Conservation (phyloP, 2,888 invertebrate genomes). For the Malthinus seriepunctatus region DNA sequence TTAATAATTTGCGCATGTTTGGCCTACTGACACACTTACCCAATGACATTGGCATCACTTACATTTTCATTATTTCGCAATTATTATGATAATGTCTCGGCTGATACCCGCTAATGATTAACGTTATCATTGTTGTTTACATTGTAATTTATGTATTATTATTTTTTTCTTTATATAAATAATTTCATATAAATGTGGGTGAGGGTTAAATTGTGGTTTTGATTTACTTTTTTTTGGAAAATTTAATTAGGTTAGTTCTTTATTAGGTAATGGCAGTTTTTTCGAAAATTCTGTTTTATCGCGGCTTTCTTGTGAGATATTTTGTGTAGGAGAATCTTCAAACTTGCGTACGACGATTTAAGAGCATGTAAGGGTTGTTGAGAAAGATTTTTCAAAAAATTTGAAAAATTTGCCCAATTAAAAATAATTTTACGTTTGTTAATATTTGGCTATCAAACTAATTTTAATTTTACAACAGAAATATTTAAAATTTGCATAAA, state of each 20-base stretch:
- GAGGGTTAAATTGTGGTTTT: slow-evolving; percentile 5
- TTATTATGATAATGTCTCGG: slow-evolving; percentile 23
- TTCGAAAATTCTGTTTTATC: no score
- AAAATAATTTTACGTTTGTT: neutral
- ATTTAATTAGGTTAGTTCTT: neutral
- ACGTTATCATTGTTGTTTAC: slow-evolving; percentile 17
- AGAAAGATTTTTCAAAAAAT: no score
- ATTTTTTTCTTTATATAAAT: neutral
- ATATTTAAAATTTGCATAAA: no score
- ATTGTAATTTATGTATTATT: slow-evolving; percentile 5
- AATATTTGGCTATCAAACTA: neutral
- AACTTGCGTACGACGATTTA: no score
- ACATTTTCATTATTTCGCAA: slow-evolving; percentile 51
- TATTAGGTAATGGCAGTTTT: neutral
- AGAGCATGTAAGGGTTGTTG: no score
- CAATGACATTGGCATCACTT: slow-evolving; percentile 60
- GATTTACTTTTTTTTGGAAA: slow-evolving; percentile 3
- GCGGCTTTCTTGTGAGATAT: no score
- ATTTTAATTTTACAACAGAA: neutral
- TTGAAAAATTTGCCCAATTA: no score
- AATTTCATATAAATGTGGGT: slow-evolving; percentile 1
- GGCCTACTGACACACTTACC: slow-evolving; percentile 70
- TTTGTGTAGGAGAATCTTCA: no score
- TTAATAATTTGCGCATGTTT: slow-evolving; percentile 48
- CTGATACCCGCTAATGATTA: slow-evolving; percentile 16